Conservation (phyloP, 2,113 vertebrate genomes). For the Xenopus tropicalis region UCB_Xtro_10.0 CM004445.2:28243501-28244000, state of each 20-base stretch:
- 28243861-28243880: slow-evolving; percentile 43
- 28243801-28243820: slow-evolving; percentile 48
- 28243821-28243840: slow-evolving; percentile 46
- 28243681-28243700: slow-evolving; percentile 55
- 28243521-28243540: slow-evolving; percentile 17
- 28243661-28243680: slow-evolving; percentile 55
- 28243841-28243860: slow-evolving; percentile 48
- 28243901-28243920: slow-evolving; percentile 23
- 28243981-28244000: slow-evolving; percentile 49
- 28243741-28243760: slow-evolving; percentile 32
- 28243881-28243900: slow-evolving; percentile 46
- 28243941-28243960: slow-evolving; percentile 48
- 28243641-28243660: slow-evolving; percentile 14
- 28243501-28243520: slow-evolving; percentile 50
- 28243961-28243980: slow-evolving; percentile 35
- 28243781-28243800: slow-evolving; percentile 20
- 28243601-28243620: slow-evolving; percentile 49
- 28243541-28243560: slow-evolving; percentile 48
- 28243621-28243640: slow-evolving; percentile 40
- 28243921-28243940: slow-evolving; percentile 44
- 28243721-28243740: slow-evolving; percentile 49
- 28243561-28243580: slow-evolving; percentile 48
- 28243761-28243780: slow-evolving; percentile 24
- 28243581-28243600: slow-evolving; percentile 27
- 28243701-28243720: slow-evolving; percentile 48